phyloP scores from a whole-genome alignment of 2,797 vertebrate species.

The Ctenopoma kingsleyae region DNA sequence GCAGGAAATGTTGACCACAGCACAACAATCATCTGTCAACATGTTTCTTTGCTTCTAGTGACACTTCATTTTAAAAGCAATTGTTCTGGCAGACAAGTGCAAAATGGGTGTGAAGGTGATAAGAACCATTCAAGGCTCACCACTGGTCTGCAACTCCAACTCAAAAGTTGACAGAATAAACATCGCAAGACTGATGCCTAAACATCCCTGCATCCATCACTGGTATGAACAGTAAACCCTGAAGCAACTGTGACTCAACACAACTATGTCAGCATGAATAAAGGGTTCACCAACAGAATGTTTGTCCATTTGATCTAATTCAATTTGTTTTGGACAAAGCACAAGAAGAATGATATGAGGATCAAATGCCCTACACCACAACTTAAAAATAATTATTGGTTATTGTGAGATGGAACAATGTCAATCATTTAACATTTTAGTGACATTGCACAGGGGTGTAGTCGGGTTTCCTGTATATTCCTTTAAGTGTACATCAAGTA shows the following conservation, averaged over 20 bases:
- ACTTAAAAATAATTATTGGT: no score
- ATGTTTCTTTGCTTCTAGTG: not conserved
- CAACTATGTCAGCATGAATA: no score
- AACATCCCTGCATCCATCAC: not conserved
- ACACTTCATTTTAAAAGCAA: constrained; percentile 1
- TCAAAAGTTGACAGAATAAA: not conserved
- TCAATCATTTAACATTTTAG: no score
- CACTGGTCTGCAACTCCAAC: not conserved
- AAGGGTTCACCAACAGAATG: no score
- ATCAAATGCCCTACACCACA: no score
- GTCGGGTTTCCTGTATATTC: no score
- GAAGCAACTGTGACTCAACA: not conserved
- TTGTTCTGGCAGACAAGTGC: constrained; percentile 1
- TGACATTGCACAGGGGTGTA: no score
- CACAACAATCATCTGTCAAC: not conserved
- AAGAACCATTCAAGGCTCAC: not conserved
- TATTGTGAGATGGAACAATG: no score
- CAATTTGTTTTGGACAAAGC: no score
- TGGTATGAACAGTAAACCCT: not conserved
- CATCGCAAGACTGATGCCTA: not conserved
- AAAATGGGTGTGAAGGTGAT: constrained; percentile 1
- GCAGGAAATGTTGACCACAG: not conserved
- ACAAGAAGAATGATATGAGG: no score
- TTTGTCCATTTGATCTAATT: no score
- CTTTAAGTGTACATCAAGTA: no score